Evolutionary conservation across 2,888 invertebrate genomes (phyloP).

Genomic region (Pachydiplax longipennis): DNA sequence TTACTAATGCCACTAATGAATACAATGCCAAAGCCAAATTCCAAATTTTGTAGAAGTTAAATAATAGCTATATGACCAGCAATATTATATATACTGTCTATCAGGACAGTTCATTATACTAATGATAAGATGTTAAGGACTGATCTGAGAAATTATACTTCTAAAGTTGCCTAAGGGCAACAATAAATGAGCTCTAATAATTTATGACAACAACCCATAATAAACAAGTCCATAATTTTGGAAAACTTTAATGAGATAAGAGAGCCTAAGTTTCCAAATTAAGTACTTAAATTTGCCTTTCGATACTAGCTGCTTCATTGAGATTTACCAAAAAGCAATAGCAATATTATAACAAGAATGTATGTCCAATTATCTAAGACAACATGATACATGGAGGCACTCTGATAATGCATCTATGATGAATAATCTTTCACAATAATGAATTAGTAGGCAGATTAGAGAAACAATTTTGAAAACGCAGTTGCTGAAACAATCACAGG

Average conservation of each 20-base stretch:
- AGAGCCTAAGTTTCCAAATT: background rate
- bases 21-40: background rate
- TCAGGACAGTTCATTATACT: background rate
- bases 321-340: background rate
- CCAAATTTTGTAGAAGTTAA: background rate
- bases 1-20: background rate
- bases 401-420: background rate
- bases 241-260: background rate
- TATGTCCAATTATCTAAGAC: background rate
- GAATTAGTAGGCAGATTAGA: background rate
- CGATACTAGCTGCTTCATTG: background rate
- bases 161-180: background rate
- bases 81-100: background rate
- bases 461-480: background rate
- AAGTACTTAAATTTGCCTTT: background rate
- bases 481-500: background rate
- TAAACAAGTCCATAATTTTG: background rate
- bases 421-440: background rate
- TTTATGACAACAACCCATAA: background rate
- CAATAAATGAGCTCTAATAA: background rate
- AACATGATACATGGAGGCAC: background rate
- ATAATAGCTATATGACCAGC: background rate
- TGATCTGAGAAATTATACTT: background rate
- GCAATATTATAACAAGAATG: background rate
- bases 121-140: background rate